Base-by-base conservation (phyloP, 2,888 invertebrate species). In the Pocota personata region DNA sequence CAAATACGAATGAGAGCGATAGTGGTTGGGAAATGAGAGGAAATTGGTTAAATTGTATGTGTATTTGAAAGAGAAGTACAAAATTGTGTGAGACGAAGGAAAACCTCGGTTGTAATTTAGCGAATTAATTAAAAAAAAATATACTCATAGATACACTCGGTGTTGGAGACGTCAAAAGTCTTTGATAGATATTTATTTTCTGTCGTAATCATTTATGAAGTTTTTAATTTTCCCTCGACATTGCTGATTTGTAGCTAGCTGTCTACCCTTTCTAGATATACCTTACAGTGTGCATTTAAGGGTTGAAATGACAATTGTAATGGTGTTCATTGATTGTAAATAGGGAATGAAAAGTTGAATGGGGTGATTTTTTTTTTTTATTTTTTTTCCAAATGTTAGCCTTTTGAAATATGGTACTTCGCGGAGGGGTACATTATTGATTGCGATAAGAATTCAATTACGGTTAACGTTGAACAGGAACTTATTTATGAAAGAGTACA, bases 81-180 rank as follows among this genome's bases (percentile, higher is more conserved):
- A 32, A 19, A 64, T 19, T 19, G 2, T 14, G 14, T 3, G 40
- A 30, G 16, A 55, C 55, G 4, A 0, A 1, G 24, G 50, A 32
- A 82, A 64, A 48, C 40, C 52, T 62, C 19, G 5, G 37, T 75
- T 75, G 67, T 35, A 78, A 60, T 67, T 67, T 50, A 73, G 50
- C 50, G n/a, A 72, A 57, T 79, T 37, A 62, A n/a, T n/a, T n/a
- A n/a, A n/a, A n/a, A 69, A 57, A 46, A 60, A 21, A 60, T 24
- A 69, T 24, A 24, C 24, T 2, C 2, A 4, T 24, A 24, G 30
- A 37, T 52, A 24, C 46, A 43, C 14, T 43, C 19, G 21, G n/a
- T 62, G 67, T 37, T 48, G 37, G 43, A 62, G 37, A 62, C 60
- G 67, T 80, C 50, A 80, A 60, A 57, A 71, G 32, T 46, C 35